Evolutionary conservation across 2,797 vertebrate genomes (phyloP).

Genomic region (Hafferia zeledoni): DNA sequence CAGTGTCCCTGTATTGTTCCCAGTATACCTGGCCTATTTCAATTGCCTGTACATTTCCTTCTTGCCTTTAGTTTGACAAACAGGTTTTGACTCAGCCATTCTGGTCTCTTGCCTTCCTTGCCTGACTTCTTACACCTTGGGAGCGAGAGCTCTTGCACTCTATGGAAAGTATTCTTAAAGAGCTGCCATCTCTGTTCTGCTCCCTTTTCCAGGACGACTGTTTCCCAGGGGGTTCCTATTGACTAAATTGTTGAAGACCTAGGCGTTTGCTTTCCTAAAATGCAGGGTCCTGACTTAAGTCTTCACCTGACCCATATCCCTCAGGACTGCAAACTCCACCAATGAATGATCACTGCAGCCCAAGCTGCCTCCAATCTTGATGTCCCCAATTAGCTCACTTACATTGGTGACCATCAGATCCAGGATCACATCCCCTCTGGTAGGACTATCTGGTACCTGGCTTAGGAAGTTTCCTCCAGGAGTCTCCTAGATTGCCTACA

Average conservation of each 20-base stretch:
- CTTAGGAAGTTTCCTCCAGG: neutral
- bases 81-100: neutral
- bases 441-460: neutral
- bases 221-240: neutral
- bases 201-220: no score
- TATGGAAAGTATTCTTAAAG: neutral
- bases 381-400: neutral
- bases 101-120: neutral
- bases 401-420: neutral
- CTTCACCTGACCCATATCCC: neutral
- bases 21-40: neutral
- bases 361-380: neutral
- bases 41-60: neutral
- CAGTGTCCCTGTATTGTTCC: neutral
- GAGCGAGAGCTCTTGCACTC: neutral
- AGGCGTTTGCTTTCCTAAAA: neutral
- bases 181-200: neutral
- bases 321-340: neutral
- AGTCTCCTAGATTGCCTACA: neutral
- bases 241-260: neutral
- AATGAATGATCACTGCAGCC: neutral
- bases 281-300: neutral
- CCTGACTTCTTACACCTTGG: neutral
- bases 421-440: neutral
- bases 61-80: neutral